Conservation (phyloP, 2,797 vertebrate genomes). For the Paratrypauchen microcephalus region DNA sequence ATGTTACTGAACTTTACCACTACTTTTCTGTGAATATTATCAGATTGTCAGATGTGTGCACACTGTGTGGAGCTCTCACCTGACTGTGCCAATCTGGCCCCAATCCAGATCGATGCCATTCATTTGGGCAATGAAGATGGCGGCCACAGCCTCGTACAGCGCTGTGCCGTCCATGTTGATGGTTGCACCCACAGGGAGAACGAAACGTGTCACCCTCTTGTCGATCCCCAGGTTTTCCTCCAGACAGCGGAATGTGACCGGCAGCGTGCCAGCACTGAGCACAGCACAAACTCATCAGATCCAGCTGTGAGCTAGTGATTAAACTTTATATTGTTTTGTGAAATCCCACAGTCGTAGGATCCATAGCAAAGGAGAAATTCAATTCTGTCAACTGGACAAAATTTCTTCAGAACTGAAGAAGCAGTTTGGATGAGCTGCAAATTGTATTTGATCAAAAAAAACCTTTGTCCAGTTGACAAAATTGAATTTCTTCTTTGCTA, state of each 20-base stretch:
- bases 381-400: too few relatives aligned
- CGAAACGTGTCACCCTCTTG: constrained; percentile 96
- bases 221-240: constrained; percentile 98
- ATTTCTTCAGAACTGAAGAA: too few relatives aligned
- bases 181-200: constrained; percentile 96
- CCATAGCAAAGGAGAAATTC: too few relatives aligned
- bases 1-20: too few relatives aligned
- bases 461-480: too few relatives aligned
- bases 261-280: constrained; percentile 91
- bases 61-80: constrained; percentile 70
- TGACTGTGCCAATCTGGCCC: constrained; percentile 98
- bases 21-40: too few relatives aligned
- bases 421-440: too few relatives aligned
- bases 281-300: neutral
- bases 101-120: constrained; percentile 91
- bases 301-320: neutral
- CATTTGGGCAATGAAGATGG: constrained; percentile 99
- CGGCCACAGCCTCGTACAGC: constrained; percentile 96
- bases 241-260: constrained; percentile 97
- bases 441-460: too few relatives aligned
- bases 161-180: constrained; percentile 99
- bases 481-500: too few relatives aligned
- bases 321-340: neutral
- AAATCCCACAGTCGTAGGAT: too few relatives aligned
- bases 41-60: neutral